Percentiles rank a stretch among this genome's conserved stretches.
These are phyloP conservation scores for Synanthedon formicaeformis DNA, from an alignment of 2,888 invertebrate genomes.

Conservation along the genomic window DNA sequence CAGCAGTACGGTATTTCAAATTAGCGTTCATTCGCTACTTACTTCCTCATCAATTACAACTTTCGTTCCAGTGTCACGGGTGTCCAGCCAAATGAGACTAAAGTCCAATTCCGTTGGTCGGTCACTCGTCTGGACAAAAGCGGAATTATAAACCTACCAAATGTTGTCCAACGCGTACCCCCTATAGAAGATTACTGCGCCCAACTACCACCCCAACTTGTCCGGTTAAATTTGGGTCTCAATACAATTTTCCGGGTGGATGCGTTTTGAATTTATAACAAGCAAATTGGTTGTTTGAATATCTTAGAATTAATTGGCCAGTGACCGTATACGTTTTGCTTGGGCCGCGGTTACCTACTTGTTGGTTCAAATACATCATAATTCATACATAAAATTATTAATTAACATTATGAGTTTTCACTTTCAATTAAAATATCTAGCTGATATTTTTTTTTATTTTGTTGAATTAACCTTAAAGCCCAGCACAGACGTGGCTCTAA, in stretches of 20 bases:
- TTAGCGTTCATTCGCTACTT: slow-evolving; percentile 2
- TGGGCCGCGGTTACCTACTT: background rate
- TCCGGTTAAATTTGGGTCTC: slow-evolving; percentile 43
- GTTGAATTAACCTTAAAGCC: slow-evolving; percentile 1
- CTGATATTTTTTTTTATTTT: slow-evolving; percentile 11
- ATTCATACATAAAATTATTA: background rate
- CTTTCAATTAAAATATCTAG: no score
- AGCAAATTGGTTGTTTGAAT: slow-evolving; percentile 64
- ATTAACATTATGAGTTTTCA: slow-evolving; percentile 5
- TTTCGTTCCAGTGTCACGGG: slow-evolving; percentile 12
- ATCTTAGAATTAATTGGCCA: slow-evolving; percentile 61
- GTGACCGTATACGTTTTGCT: slow-evolving; percentile 33
- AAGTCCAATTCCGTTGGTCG: slow-evolving; percentile 21
- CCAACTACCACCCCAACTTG: slow-evolving; percentile 21
- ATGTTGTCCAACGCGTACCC: slow-evolving; percentile 14
- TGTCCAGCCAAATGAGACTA: slow-evolving; percentile 27
- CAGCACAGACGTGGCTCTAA: no score
- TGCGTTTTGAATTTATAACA: slow-evolving; percentile 70
- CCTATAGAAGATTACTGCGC: slow-evolving; percentile 12
- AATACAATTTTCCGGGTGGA: slow-evolving; percentile 64
- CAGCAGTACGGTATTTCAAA: background rate
- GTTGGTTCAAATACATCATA: background rate
- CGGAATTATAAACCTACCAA: slow-evolving; percentile 35
- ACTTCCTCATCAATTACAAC: slow-evolving; percentile 17
- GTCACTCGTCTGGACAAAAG: slow-evolving; percentile 40